Evolutionary conservation across 2,888 invertebrate species (phyloP).

Genomic region (Morpho helenor): DNA sequence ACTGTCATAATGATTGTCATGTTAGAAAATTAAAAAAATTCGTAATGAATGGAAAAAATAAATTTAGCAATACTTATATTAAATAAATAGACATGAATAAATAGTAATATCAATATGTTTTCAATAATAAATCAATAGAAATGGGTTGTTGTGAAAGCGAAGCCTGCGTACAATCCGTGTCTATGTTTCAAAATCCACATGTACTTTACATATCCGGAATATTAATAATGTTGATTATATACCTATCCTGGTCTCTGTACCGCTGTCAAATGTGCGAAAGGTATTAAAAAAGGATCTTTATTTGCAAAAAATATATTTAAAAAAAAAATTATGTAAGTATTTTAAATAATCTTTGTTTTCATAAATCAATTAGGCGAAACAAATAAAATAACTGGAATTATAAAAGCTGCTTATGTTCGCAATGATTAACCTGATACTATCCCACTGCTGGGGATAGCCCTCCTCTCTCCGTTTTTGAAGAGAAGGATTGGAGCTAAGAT

Average conservation of each 20-base stretch:
- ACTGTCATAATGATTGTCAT: too few relatives aligned
- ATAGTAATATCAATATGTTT: not conserved
- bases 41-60: not conserved
- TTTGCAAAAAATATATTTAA: too few relatives aligned
- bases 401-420: too few relatives aligned
- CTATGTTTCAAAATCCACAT: conserved; percentile 36
- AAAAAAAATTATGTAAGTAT: too few relatives aligned
- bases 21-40: too few relatives aligned
- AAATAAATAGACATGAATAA: not conserved
- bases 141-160: conserved; percentile 33
- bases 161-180: conserved; percentile 3
- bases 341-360: too few relatives aligned
- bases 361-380: too few relatives aligned
- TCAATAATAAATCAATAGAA: conserved; percentile 2
- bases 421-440: too few relatives aligned
- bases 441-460: too few relatives aligned
- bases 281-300: not conserved
- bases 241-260: conserved; percentile 41
- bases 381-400: too few relatives aligned
- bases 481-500: too few relatives aligned
- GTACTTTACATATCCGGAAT: conserved; percentile 35
- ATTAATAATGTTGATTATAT: conserved; percentile 40
- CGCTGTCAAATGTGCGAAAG: conserved; percentile 32
- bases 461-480: too few relatives aligned
- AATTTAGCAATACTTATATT: not conserved